Percentiles rank a stretch among this genome's conserved stretches.
These are phyloP conservation scores for Ormyrus labotus DNA, from an alignment of 2,888 invertebrate genomes.

Conservation along the genomic window DNA sequence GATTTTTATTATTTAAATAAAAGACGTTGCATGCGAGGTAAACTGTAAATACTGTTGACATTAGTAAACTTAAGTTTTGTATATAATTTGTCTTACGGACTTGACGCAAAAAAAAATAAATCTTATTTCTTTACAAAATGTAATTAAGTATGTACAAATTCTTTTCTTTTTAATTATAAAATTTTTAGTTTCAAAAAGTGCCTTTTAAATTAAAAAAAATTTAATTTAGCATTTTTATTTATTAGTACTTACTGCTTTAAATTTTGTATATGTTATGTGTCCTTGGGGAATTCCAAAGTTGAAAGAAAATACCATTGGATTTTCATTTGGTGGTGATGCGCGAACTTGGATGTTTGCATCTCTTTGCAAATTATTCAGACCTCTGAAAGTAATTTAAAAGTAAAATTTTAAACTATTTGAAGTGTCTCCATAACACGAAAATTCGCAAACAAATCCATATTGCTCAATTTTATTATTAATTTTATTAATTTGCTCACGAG, in stretches of 20 bases:
- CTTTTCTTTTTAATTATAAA: background rate
- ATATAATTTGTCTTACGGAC: no score
- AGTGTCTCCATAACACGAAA: background rate
- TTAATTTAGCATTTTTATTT: no score
- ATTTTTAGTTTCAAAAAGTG: background rate
- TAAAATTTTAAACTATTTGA: background rate
- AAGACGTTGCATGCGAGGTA: no score
- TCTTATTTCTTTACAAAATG: no score
- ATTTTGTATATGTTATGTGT: slow-evolving; percentile 8
- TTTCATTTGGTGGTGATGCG: background rate
- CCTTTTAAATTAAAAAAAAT: background rate
- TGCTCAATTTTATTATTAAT: background rate
- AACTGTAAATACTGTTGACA: no score
- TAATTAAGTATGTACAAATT: no score
- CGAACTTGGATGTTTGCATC: background rate
- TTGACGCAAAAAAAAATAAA: no score
- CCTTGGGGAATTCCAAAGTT: slow-evolving; percentile 31
- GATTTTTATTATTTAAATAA: no score
- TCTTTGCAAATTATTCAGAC: slow-evolving; percentile 9
- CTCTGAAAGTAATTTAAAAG: slow-evolving; percentile 22
- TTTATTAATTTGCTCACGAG: slow-evolving; percentile 3
- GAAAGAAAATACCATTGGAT: slow-evolving; percentile 17
- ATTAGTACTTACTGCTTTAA: slow-evolving; percentile 6
- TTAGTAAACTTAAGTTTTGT: no score
- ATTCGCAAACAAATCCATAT: background rate